A percentile compares a stretch with the other conserved stretches of the same genome.
Conservation (phyloP, 2,888 invertebrate genomes). For the Oegoconia quadripuncta region DNA sequence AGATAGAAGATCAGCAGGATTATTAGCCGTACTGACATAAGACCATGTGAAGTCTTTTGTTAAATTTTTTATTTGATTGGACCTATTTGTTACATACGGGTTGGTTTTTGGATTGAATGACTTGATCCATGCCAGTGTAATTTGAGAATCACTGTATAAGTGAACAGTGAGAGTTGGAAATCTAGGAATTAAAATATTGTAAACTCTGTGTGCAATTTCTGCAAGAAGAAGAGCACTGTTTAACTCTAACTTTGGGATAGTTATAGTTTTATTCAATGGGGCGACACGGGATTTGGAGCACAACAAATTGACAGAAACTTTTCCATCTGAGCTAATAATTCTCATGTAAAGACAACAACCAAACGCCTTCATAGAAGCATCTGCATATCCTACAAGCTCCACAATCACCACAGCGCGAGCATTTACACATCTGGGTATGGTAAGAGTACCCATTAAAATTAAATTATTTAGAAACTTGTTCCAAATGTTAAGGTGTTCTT, state of each 20-base stretch:
- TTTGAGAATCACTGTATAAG: constrained; percentile 2
- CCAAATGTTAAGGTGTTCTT: constrained; percentile 9
- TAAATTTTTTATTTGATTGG: not conserved
- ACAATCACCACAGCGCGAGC: not conserved
- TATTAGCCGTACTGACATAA: not conserved
- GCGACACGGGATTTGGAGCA: constrained; percentile 16
- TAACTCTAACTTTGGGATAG: constrained; percentile 13
- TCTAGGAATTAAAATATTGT: not conserved
- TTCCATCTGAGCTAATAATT: constrained; percentile 5
- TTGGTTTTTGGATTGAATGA: not conserved
- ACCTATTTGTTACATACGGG: constrained; percentile 1
- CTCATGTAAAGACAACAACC: constrained; percentile 18
- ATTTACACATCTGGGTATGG: not conserved
- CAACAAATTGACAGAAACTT: constrained; percentile 5
- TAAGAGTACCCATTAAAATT: not conserved
- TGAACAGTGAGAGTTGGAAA: no score
- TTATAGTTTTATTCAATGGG: constrained; percentile 12
- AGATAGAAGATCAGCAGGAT: constrained; percentile 4
- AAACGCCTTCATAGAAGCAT: constrained; percentile 15
- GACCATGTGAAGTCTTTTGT: not conserved
- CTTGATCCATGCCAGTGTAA: not conserved
- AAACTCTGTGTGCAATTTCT: not conserved
- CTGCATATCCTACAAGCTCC: constrained; percentile 16
- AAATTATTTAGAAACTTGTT: constrained; percentile 2
- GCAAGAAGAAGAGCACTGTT: constrained; percentile 11